Base-by-base conservation (phyloP, 2,888 invertebrate genomes). In the Polydrusus pterygomalis region DNA sequence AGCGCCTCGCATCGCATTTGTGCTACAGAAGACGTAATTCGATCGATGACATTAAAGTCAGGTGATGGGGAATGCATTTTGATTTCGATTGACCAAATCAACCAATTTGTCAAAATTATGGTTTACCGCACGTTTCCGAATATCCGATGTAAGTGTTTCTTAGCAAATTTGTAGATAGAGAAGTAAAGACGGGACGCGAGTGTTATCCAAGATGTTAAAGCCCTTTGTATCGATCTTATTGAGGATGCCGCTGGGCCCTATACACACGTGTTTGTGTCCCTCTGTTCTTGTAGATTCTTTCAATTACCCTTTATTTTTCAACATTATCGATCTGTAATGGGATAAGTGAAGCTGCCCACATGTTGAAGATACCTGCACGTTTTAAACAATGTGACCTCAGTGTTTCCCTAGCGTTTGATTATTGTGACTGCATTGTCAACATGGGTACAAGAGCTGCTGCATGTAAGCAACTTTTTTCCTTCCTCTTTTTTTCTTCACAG, bases 401-500 rank as follows among this genome's bases (percentile, higher is more conserved):
- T 88, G 87, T 88, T 87, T 88, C 88, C 87, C 87, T 88, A 86
- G 87, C 88, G 85, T 88, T 87, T 88, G 87, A 88, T 88, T 88
- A 88, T 88, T 88, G 88, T 88, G 88, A 88, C 87, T 88, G 87
- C 87, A 88, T 88, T 87, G 87, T 88, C 87, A 94, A 93, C 89
- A 96, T 96, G 96, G 96, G 96, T 89, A 97, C 96, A 83, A 92
- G 96, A 90, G 96, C 96, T 87, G 96, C 96, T 87, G 96, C 96
- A 88, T 97, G 96, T 96, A 91, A 95, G 96, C 91, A 84, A 84
- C 83, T 82, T 83, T 84, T n/a, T 80, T 71, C 17, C 69, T 62
- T 63, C 74, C 62, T 51, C 62, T 77, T 49, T 67, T 70, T 54
- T 40, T 25, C 25, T n/a, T 77, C 64, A 58, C 56, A 73, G 64